phyloP scores from a whole-genome alignment of 2,888 invertebrate genomes.

The Eristalinus aeneus region DNA sequence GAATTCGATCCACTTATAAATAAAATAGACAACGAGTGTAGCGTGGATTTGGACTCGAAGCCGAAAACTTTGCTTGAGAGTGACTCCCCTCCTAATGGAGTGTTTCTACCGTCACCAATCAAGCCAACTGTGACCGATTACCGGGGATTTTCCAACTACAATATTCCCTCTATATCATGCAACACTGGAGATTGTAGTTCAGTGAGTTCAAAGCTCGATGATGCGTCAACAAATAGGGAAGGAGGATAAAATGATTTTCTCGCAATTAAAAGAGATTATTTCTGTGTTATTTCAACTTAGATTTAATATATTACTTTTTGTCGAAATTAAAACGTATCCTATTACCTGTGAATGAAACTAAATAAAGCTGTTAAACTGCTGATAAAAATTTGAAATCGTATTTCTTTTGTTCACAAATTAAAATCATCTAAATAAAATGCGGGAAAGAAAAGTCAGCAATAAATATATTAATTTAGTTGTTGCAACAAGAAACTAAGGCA shows the following conservation, averaged over 20 bases:
- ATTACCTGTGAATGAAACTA: slow-evolving; percentile 35
- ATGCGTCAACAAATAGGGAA: slow-evolving; percentile 41
- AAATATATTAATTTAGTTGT: too few relatives aligned
- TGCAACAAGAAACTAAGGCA: too few relatives aligned
- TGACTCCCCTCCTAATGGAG: slow-evolving; percentile 79
- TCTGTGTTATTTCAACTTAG: slow-evolving; percentile 68
- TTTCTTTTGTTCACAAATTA: neutral
- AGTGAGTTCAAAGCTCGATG: slow-evolving; percentile 42
- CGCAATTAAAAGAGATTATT: slow-evolving; percentile 31
- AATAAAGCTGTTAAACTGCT: slow-evolving; percentile 47
- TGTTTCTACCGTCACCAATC: slow-evolving; percentile 83
- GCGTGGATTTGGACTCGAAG: slow-evolving; percentile 37
- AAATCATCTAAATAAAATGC: neutral
- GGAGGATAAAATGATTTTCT: slow-evolving; percentile 33
- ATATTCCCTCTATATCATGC: slow-evolving; percentile 85
- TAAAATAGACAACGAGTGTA: slow-evolving; percentile 67
- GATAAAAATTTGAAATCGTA: neutral
- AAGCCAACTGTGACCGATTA: slow-evolving; percentile 83
- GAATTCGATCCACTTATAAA: slow-evolving; percentile 80
- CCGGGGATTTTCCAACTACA: slow-evolving; percentile 84
- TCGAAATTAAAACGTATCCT: slow-evolving; percentile 58
- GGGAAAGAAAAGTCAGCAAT: neutral
- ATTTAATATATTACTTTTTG: slow-evolving; percentile 38
- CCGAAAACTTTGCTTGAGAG: slow-evolving; percentile 77
- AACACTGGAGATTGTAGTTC: slow-evolving; percentile 83